Evolutionary conservation across 2,797 vertebrate genomes (phyloP).

Genomic region (Cyclura pinguis): DNA sequence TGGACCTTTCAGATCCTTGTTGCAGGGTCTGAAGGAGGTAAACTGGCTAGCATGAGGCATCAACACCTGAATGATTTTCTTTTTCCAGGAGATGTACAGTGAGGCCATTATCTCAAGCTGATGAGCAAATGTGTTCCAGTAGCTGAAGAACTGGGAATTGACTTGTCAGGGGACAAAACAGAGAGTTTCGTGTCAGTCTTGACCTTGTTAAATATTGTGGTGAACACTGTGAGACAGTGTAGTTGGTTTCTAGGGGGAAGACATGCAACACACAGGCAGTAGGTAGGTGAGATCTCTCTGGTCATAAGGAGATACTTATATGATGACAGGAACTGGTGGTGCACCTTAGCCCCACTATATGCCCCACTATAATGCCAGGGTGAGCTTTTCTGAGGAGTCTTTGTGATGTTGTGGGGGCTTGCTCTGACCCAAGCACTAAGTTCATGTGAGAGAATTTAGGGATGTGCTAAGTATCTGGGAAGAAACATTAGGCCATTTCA

Average conservation of each 20-base stretch:
- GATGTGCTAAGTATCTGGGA: neutral
- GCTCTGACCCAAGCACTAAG: neutral
- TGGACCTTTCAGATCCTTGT: too few relatives aligned
- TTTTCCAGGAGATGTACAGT: neutral
- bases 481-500: neutral
- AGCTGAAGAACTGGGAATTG: neutral
- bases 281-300: too few relatives aligned
- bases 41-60: too few relatives aligned
- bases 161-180: neutral
- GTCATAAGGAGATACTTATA: too few relatives aligned
- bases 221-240: too few relatives aligned
- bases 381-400: neutral
- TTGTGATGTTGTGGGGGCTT: neutral
- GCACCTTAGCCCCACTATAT: neutral
- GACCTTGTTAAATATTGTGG: too few relatives aligned
- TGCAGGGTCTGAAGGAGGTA: too few relatives aligned
- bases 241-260: too few relatives aligned
- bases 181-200: neutral
- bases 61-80: neutral
- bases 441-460: neutral
- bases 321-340: too few relatives aligned
- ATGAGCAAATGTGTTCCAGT: neutral
- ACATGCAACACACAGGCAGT: too few relatives aligned
- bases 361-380: neutral
- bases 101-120: neutral